Percentiles rank a stretch among this genome's conserved stretches.
These are phyloP conservation scores for Nothura maculosa DNA, from an alignment of 2,797 vertebrate species.

Conservation along the genomic window DNA sequence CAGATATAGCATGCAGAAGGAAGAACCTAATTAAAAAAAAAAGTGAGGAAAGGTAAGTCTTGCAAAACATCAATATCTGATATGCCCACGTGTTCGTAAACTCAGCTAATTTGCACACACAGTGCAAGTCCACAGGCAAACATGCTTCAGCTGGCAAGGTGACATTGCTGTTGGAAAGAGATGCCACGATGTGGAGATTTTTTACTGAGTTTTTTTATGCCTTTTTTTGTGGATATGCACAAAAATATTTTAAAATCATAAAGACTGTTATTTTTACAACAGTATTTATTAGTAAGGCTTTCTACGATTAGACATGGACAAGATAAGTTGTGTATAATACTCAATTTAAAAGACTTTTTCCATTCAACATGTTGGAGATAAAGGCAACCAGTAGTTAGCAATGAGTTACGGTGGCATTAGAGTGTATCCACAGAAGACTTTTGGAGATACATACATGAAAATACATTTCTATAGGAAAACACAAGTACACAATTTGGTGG, in stretches of 20 bases:
- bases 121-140: not conserved
- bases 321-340: not conserved
- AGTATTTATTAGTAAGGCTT: not conserved
- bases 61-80: not conserved
- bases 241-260: not conserved
- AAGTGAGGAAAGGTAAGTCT: not conserved
- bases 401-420: not conserved
- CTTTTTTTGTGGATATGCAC: not conserved
- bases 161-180: not conserved
- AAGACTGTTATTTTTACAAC: not conserved
- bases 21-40: not conserved
- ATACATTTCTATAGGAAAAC: not conserved
- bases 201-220: not conserved
- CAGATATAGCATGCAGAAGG: not conserved
- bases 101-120: accelerated
- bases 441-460: not conserved
- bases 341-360: not conserved
- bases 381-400: not conserved
- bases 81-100: not conserved
- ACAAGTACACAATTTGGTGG: not conserved
- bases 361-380: not conserved
- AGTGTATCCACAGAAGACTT: not conserved
- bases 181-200: not conserved
- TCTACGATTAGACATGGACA: not conserved
- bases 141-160: not conserved